Evolutionary conservation across 2,113 vertebrate species (phyloP), one percentile per base, ranked within the genome.

Genomic region (Archocentrus centrarchus): DNA sequence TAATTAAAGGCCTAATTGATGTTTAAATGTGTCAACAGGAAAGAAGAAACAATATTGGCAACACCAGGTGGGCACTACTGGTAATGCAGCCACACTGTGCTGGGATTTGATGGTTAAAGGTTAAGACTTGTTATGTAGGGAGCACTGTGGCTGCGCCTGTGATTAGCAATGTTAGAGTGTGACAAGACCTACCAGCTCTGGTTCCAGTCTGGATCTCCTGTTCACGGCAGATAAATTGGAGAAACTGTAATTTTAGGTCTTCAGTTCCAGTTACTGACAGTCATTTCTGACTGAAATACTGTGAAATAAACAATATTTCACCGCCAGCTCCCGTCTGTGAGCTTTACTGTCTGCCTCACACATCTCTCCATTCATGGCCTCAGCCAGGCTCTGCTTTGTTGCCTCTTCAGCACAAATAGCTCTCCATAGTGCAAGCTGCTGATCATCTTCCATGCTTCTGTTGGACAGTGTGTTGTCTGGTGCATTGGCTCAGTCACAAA

Each of bases 1-100:
- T 66, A 24, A 24, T 66, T 66, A 66, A 14, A 15, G 7, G 7
- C 2, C 37, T 44, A 66, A 66, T 66, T 41, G 7, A 24, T 2
- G 1, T 15, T 41, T 66, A 24, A 24, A 44, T 37, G n/a, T 0
- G 13, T 24, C 13, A 66, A 24, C 44, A 24, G 11, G 11, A 0
- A 0, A 10, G 11, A 60, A 15, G 32, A 35, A 35, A 1, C 20
- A 14, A 6, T 41, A 7, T 35, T 64, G 22, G 62, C 0, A 37
- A 66, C 1, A 44, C 13, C n/a, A 24, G 11, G 13, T 32, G 59
- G 76, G 18, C 1, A 27, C 15, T 37, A 58, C 5, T 10, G 37
- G 59, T 64, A 47, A 35, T 27, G 44, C 44, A 64, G n/a, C 22
- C 39, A 30, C 24, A 82, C 1, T 15, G 32, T 66, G 62, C 11